Conservation (phyloP, 1,140 invertebrate genomes). For the Penaeus chinensis region DNA sequence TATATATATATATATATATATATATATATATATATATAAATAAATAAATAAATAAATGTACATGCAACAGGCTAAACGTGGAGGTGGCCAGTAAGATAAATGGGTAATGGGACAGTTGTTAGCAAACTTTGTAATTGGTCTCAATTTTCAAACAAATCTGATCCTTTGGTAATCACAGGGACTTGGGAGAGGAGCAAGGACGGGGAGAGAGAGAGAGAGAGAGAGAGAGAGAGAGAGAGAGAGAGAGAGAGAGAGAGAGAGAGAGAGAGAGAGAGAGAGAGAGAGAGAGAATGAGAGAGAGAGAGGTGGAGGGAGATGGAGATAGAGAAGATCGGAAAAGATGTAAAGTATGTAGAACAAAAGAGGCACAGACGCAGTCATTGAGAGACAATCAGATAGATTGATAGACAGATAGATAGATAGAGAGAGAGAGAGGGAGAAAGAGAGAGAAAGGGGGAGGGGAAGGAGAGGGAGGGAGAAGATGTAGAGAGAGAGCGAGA, state of each 20-base stretch:
- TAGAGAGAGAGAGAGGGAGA: neutral
- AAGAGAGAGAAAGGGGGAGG: neutral
- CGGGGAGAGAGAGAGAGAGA: neutral
- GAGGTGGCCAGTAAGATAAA: too few relatives aligned
- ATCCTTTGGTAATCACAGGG: neutral
- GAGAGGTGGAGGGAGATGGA: neutral
- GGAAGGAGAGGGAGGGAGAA: neutral
- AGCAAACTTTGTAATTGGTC: too few relatives aligned
- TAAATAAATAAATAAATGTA: too few relatives aligned
- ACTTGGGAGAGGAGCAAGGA: neutral
- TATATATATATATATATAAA: too few relatives aligned
- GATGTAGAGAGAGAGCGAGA: neutral
- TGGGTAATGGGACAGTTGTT: too few relatives aligned
- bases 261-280: too few relatives aligned
- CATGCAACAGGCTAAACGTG: too few relatives aligned
- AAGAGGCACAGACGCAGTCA: neutral
- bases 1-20: too few relatives aligned
- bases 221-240: conserved; percentile 22
- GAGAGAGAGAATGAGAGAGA: too few relatives aligned
- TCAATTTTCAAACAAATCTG: too few relatives aligned
- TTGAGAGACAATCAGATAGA: neutral
- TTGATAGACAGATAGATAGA: neutral
- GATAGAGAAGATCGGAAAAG: neutral
- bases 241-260: neutral
- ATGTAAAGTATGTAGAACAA: neutral